Conservation (phyloP, 35 echinoderm and acorn worm genomes). For the Chiridota heheva region DNA sequence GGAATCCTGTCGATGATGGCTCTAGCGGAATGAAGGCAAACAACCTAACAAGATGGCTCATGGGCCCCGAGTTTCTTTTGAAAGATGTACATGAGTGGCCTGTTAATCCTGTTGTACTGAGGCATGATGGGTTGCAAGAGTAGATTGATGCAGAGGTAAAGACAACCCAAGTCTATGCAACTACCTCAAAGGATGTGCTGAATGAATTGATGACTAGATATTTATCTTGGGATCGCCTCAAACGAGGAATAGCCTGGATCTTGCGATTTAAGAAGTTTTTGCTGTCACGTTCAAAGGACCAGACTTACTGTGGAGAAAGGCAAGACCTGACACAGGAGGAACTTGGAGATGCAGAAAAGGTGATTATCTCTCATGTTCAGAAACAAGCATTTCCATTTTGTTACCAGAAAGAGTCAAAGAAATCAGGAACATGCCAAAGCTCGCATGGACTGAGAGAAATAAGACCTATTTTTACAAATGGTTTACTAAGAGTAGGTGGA, state of each 20-base stretch:
- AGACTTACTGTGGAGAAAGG: not conserved
- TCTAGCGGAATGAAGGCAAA: not conserved
- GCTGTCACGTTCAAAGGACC: not conserved
- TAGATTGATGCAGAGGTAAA: constrained; percentile 12
- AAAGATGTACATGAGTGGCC: not conserved
- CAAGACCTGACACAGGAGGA: not conserved
- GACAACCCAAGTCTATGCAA: not conserved
- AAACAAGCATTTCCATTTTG: not conserved
- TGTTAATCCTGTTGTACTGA: not conserved
- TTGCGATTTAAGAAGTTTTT: constrained; percentile 29
- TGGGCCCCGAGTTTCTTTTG: constrained; percentile 19
- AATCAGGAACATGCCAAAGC: not conserved
- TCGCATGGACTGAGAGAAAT: not conserved
- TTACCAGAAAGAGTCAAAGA: not conserved
- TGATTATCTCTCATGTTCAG: not conserved
- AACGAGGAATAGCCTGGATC: constrained; percentile 29
- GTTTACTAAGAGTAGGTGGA: constrained; percentile 24
- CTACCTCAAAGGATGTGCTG: not conserved
- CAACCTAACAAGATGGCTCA: constrained; percentile 13
- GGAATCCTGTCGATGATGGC: constrained; percentile 29
- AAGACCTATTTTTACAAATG: not conserved
- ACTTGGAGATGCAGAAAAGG: not conserved
- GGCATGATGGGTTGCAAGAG: not conserved
- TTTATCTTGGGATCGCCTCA: constrained; percentile 35
- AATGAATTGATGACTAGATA: constrained; percentile 26